These are phyloP conservation scores for Polypedilum pembai DNA, from an alignment of 1,140 invertebrate genomes.

Conservation along the genomic window DNA sequence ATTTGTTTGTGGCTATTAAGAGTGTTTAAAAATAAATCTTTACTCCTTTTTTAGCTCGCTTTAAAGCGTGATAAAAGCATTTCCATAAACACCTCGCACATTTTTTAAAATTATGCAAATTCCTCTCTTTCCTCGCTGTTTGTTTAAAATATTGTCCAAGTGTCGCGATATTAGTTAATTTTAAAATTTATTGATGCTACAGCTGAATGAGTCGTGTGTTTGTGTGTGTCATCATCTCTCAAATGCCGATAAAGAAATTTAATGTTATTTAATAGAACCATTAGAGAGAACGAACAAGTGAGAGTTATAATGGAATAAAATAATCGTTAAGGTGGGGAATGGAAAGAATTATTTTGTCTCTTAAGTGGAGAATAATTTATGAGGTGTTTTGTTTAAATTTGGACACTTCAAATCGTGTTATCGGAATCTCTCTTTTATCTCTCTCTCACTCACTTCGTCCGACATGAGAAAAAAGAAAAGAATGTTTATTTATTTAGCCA, in stretches of 20 bases:
- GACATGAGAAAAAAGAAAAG: neutral
- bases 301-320: neutral
- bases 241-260: slow-evolving; percentile 9
- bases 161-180: neutral
- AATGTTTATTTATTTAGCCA: neutral
- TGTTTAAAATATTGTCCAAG: slow-evolving; percentile 4
- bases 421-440: slow-evolving; percentile 25
- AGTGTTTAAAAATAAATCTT: neutral
- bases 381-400: slow-evolving; percentile 3
- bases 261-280: slow-evolving; percentile 14
- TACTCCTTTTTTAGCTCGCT: neutral
- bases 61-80: neutral
- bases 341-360: slow-evolving; percentile 25
- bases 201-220: neutral
- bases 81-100: slow-evolving; percentile 4
- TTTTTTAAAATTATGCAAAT: neutral
- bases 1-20: neutral
- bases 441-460: neutral
- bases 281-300: neutral
- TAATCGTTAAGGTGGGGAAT: neutral
- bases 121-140: neutral
- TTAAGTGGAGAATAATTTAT: slow-evolving; percentile 22
- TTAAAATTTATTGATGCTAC: slow-evolving; percentile 3
- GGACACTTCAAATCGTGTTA: slow-evolving; percentile 21
- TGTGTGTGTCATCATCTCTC: too few species aligned